These are phyloP conservation scores for Suncus etruscus DNA, from an alignment of 2,113 vertebrate species.

Conservation along the genomic window DNA sequence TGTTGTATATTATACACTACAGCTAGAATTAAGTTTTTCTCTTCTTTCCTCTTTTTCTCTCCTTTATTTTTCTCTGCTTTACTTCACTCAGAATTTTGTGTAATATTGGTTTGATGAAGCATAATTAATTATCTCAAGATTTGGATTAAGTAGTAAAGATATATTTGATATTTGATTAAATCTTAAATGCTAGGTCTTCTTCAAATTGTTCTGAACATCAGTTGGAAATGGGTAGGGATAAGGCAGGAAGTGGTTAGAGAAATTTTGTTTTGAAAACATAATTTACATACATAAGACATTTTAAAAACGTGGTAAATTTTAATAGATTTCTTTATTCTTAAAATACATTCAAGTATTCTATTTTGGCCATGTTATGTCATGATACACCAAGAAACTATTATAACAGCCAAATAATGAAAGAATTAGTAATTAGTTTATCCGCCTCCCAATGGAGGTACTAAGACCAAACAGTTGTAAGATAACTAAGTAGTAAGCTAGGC, in stretches of 20 bases:
- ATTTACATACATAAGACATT: background rate
- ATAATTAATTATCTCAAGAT: background rate
- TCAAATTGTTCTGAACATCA: background rate
- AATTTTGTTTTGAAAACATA: conserved; percentile 13
- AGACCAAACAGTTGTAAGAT: too few species aligned
- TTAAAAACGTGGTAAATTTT: background rate
- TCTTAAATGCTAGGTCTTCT: background rate
- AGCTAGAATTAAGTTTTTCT: background rate
- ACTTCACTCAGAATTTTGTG: background rate
- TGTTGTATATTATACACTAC: background rate
- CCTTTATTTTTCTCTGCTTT: background rate
- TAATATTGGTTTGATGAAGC: background rate
- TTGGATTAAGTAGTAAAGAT: background rate
- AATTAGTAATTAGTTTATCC: background rate
- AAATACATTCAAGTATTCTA: background rate
- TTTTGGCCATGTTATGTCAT: background rate
- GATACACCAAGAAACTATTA: background rate
- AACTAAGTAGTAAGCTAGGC: too few species aligned
- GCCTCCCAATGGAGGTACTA: too few species aligned
- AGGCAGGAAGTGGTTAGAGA: background rate
- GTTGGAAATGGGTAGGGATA: background rate
- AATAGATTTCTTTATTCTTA: background rate
- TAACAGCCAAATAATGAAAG: background rate
- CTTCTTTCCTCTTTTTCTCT: background rate
- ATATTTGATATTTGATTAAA: background rate